Conservation (phyloP, 1,140 invertebrate species). For the Metopolophium dirhodum region DNA sequence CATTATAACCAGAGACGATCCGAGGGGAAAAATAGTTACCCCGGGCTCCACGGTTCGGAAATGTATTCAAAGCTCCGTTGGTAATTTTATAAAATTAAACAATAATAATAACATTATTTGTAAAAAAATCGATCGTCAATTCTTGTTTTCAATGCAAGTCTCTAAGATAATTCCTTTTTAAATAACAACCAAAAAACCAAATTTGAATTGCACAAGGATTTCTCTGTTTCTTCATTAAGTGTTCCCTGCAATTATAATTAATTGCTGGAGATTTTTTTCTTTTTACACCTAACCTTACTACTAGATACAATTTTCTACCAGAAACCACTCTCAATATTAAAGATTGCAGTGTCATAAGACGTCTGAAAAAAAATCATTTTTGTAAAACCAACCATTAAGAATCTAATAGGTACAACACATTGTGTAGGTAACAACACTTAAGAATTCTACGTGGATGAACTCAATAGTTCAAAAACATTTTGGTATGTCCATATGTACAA, state of each 20-base stretch:
- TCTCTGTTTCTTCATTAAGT: too few species aligned
- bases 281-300: not conserved
- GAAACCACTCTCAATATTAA: not conserved
- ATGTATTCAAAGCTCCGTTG: too few species aligned
- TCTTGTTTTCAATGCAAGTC: too few species aligned
- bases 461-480: not conserved
- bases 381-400: not conserved
- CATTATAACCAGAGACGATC: too few species aligned
- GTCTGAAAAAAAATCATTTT: not conserved
- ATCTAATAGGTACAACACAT: not conserved
- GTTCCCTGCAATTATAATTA: not conserved
- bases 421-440: not conserved
- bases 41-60: too few species aligned
- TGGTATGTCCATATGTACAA: not conserved
- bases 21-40: too few species aligned
- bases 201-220: too few species aligned
- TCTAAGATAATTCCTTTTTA: too few species aligned
- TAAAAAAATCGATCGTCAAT: too few species aligned
- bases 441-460: not conserved
- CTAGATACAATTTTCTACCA: not conserved
- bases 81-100: too few species aligned
- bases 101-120: too few species aligned
- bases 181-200: too few species aligned
- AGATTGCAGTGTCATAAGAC: not conserved
- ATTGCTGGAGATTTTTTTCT: not conserved